These are phyloP conservation scores for Plebejus anna DNA, from an alignment of 2,888 invertebrate species.

Conservation along the genomic window DNA sequence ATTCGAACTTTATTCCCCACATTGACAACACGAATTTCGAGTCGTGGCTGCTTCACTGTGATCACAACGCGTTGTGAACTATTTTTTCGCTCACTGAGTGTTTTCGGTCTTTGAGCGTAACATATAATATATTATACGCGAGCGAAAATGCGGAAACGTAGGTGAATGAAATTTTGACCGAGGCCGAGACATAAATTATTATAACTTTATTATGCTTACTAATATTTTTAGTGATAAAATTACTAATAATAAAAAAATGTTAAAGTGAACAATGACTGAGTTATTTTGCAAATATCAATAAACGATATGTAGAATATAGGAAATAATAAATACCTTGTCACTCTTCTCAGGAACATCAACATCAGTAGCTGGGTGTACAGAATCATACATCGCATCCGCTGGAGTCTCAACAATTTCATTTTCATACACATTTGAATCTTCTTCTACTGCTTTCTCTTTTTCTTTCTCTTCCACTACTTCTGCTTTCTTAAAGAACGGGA, in stretches of 20 bases:
- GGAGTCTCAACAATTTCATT: constrained; percentile 55
- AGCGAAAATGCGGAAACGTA: too few species aligned
- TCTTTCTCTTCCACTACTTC: constrained; percentile 44
- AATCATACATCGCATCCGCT: constrained; percentile 64
- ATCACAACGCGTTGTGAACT: too few species aligned
- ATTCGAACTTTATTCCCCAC: too few species aligned
- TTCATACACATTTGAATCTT: constrained; percentile 35
- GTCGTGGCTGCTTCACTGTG: too few species aligned
- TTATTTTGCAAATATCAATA: not conserved
- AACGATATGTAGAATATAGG: not conserved
- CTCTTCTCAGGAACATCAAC: constrained; percentile 34
- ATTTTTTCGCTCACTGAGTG: too few species aligned
- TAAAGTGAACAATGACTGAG: not conserved
- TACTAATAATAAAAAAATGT: not conserved
- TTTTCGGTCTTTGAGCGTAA: too few species aligned
- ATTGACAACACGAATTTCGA: too few species aligned
- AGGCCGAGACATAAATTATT: too few species aligned
- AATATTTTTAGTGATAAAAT: too few species aligned
- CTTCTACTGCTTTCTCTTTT: constrained; percentile 24
- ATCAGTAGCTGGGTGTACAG: constrained; percentile 52
- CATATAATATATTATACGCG: too few species aligned
- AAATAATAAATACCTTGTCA: constrained; percentile 41
- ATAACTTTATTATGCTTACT: too few species aligned
- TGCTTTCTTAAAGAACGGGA: constrained; percentile 62
- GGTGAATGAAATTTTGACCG: too few species aligned